These are phyloP conservation scores for Xenopus tropicalis DNA, from an alignment of 2,113 vertebrate species.

Conservation along the genomic window DNA sequence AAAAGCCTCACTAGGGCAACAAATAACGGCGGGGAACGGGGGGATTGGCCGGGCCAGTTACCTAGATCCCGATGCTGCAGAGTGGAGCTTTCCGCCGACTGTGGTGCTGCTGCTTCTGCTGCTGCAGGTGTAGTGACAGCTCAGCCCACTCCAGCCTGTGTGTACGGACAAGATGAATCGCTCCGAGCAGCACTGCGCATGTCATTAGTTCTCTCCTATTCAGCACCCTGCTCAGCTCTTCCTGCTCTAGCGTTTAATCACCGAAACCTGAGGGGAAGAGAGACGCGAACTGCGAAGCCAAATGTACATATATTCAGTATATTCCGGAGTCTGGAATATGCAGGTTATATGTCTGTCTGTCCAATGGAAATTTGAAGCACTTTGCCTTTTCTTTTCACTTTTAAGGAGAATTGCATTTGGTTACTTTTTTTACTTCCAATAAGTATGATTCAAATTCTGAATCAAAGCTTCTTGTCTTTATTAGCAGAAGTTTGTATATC, in stretches of 20 bases:
- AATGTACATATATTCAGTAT: not conserved
- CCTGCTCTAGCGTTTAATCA: constrained; percentile 48
- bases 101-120: constrained; percentile 48
- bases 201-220: constrained; percentile 47
- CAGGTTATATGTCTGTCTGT: no score
- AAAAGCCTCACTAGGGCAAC: not conserved
- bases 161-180: constrained; percentile 49
- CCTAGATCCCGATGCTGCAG: constrained; percentile 59
- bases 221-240: constrained; percentile 37
- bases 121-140: constrained; percentile 65
- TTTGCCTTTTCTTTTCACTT: no score
- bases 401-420: no score
- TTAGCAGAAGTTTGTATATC: no score
- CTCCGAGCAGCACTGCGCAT: constrained; percentile 51
- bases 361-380: no score
- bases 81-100: constrained; percentile 65
- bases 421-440: no score
- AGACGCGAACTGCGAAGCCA: constrained; percentile 30
- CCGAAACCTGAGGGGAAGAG: constrained; percentile 48
- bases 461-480: no score
- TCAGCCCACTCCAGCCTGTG: constrained; percentile 54
- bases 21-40: not conserved
- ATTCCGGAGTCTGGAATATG: no score
- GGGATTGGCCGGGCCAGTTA: constrained; percentile 46
- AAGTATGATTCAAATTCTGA: no score